Base-by-base conservation (phyloP, 1,140 invertebrate genomes). In the Calliphora vicina region DNA sequence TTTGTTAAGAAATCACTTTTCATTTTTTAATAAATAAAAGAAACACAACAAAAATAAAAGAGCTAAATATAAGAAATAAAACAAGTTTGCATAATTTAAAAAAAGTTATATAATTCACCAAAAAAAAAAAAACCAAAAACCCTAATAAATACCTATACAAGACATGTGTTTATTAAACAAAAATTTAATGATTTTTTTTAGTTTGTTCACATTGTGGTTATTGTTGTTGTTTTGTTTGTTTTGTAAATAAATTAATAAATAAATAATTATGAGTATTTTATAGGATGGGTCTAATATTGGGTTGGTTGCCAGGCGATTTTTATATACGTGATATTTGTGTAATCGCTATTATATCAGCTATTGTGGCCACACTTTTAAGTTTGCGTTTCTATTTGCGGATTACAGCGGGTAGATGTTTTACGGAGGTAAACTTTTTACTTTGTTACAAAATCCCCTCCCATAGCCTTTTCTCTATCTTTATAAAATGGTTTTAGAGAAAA, bases 331-430 rank as follows among this genome's bases (percentile, higher is more conserved):
- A 89, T 85, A 85, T 89, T 82, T 85, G 84, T 29, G 71, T 87
- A 80, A 86, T 89, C 81, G 86, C 88, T 57, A 71, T 89, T 25
- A 45, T 72, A 57, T 85, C 88, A 84, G 88, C 87, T 80, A 50
- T 89, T 67, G 85, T 85, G 82, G 88, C 88, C 86, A 88, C 87
- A 74, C 83, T 89, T 84, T 84, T 89, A 84, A 89, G 88, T 84
- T 85, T 89, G 84, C 88, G 88, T 57, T 89, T 89, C 86, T 89
- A 89, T 87, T 87, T 89, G 78, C 88, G 88, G 80, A 89, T 89
- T 83, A 89, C 88, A 76, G 86, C 88, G 42, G 88, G 88, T 80
- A 85, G 88, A 85, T 89, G 87, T 81, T 89, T 89, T 84, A 88
- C 87, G 74, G 88, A 89, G 88, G 88, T 89, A 89, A 88, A 45